A percentile compares a stretch with the other conserved stretches of the same genome.
These are phyloP conservation scores for Oryzias curvinotus DNA, from an alignment of 2,113 vertebrate genomes.

Conservation along the genomic window DNA sequence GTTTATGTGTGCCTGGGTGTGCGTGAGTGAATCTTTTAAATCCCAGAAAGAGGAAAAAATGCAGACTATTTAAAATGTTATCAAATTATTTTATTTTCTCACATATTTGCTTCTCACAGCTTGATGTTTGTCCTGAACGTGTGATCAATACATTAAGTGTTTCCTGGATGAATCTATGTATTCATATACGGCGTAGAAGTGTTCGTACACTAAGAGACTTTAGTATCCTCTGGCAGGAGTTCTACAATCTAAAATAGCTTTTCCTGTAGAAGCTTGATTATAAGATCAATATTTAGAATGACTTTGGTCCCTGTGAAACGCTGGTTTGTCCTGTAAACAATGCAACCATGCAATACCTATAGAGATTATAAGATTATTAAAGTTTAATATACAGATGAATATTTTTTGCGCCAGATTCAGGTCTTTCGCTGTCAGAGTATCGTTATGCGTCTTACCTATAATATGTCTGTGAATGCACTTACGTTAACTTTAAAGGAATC, in stretches of 20 bases:
- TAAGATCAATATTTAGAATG: slow-evolving; percentile 33
- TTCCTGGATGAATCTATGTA: slow-evolving; percentile 32
- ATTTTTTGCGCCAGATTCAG: slow-evolving; percentile 68
- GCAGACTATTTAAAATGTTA: slow-evolving; percentile 52
- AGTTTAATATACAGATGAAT: slow-evolving; percentile 55
- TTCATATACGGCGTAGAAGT: slow-evolving; percentile 21
- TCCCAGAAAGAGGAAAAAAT: slow-evolving; percentile 25
- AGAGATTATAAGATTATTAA: slow-evolving; percentile 36
- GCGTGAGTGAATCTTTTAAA: slow-evolving; percentile 18
- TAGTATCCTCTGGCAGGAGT: slow-evolving; percentile 8
- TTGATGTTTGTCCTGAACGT: slow-evolving; percentile 15
- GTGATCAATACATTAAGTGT: slow-evolving; percentile 13
- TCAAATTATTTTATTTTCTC: slow-evolving; percentile 39
- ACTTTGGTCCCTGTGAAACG: slow-evolving; percentile 38
- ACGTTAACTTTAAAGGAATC: slow-evolving; percentile 38
- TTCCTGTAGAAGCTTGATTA: slow-evolving; percentile 19
- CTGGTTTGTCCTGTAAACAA: slow-evolving; percentile 58
- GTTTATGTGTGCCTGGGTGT: slow-evolving; percentile 19
- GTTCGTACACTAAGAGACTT: slow-evolving; percentile 14
- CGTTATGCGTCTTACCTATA: slow-evolving; percentile 53
- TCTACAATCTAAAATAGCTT: slow-evolving; percentile 36
- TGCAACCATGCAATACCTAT: slow-evolving; percentile 45
- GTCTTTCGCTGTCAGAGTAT: slow-evolving; percentile 72
- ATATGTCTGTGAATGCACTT: slow-evolving; percentile 48
- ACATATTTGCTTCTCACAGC: slow-evolving; percentile 38